Percentiles rank a stretch among this genome's conserved stretches.
phyloP scores from a whole-genome alignment of 2,888 invertebrate species.

The Dryobotodes eremita region DNA sequence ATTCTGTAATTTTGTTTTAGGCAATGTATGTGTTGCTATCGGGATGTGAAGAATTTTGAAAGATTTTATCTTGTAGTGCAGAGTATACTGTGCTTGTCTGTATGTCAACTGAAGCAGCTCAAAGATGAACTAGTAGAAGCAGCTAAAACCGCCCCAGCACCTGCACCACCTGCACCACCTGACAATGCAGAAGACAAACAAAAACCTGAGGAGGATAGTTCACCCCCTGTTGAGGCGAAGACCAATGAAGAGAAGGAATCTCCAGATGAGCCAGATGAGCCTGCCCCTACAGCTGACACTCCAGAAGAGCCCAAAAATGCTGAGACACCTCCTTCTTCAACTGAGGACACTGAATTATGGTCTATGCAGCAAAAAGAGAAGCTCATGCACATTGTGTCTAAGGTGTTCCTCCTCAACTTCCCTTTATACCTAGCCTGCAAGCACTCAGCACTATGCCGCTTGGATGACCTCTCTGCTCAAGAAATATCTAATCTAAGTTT shows the following conservation, averaged over 20 bases:
- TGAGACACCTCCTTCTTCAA: constrained; percentile 69
- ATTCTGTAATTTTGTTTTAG: constrained; percentile 88
- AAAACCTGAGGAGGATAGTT: constrained; percentile 70
- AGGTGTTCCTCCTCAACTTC: constrained; percentile 96
- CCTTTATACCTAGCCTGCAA: constrained; percentile 97
- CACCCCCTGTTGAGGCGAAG: constrained; percentile 73
- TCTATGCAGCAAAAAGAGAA: constrained; percentile 96
- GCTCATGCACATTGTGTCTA: constrained; percentile 96
- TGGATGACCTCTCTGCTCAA: constrained; percentile 96
- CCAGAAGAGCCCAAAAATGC: constrained; percentile 76
- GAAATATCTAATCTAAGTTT: constrained; percentile 95
- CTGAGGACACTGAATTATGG: constrained; percentile 91
- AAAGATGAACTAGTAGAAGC: constrained; percentile 90
- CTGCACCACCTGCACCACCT: constrained; percentile 62
- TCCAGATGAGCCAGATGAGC: constrained; percentile 70
- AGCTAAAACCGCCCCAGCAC: constrained; percentile 73
- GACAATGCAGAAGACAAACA: constrained; percentile 79
- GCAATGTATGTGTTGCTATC: constrained; percentile 98
- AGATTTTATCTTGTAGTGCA: constrained; percentile 97
- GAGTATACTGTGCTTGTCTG: constrained; percentile 95
- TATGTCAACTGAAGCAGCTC: constrained; percentile 95
- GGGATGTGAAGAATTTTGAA: constrained; percentile 98
- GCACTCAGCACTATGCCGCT: constrained; percentile 94
- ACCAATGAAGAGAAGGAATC: constrained; percentile 75
- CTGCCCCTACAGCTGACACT: constrained; percentile 72